Base-by-base conservation (phyloP, 2,797 vertebrate species). In the Silurus lanzhouensis region DNA sequence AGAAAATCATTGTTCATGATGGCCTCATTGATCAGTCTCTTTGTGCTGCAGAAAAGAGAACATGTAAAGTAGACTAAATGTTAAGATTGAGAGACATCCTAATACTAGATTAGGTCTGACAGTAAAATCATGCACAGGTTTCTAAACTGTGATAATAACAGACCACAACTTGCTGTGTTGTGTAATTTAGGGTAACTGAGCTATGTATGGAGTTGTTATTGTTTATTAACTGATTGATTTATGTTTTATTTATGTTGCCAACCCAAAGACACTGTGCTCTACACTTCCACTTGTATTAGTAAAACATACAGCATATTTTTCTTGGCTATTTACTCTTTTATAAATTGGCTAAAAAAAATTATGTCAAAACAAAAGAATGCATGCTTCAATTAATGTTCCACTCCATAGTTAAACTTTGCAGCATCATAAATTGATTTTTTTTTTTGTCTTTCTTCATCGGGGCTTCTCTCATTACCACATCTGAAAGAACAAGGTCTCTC, bases 1-100 rank as follows among this genome's bases (percentile, higher is more conserved):
- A 96, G 90, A 81, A 96, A 96, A 88, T 96, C 95, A 61, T 96
- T 96, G 86, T 92, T 94, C 92, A 94, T 91, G 84, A 96, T 93
- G 63, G 95, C 95, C 15, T 93, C 90, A 6, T 93, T 95, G 88
- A 96, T 95, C 81, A 96, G 91, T 84, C 92, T 95, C 88, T 94
- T 95, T 72, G 92, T 93, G 61, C 95, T 96, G 19, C 63, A 74
- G 13, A 70, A n/a, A 10, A 71, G 60, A 22, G 58, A 38, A 52
- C 25, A 82, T 20, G 38, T 44, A 61, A 20, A 66, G 27, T 46
- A 71, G 20, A 72, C 48, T 74, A 22, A 9, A 48, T 48, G 25
- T 9, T 31, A 1, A 15, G 38, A 80, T 80, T 64, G 0, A 63
- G 44, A 77, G 17, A 22, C 2, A 6, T 46, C 57, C 46, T 57